Conservation (phyloP, 2,888 invertebrate species). For the Eupeodes luniger region DNA sequence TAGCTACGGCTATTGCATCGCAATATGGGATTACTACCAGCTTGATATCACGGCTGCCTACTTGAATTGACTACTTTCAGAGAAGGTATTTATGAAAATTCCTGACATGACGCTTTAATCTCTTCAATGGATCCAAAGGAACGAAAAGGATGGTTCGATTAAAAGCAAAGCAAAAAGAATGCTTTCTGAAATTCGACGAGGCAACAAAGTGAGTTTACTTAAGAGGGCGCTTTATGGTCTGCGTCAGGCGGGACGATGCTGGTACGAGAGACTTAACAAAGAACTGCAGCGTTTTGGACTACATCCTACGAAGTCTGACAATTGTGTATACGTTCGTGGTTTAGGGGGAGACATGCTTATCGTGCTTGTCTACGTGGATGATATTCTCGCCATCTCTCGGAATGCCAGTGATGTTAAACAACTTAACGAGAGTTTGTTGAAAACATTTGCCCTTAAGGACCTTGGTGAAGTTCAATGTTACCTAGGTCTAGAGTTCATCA, state of each 20-base stretch:
- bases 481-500: slow-evolving; percentile 17
- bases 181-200: slow-evolving; percentile 6
- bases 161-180: too few relatives aligned
- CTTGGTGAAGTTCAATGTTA: slow-evolving; percentile 35
- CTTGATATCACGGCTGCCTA: too few relatives aligned
- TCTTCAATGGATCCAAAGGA: too few relatives aligned
- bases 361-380: slow-evolving; percentile 26
- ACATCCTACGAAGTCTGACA: slow-evolving; percentile 7
- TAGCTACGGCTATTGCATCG: too few relatives aligned
- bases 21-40: too few relatives aligned
- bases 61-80: too few relatives aligned
- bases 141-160: too few relatives aligned
- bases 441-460: background rate
- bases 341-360: slow-evolving; percentile 32
- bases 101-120: too few relatives aligned
- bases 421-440: background rate
- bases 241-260: slow-evolving; percentile 35
- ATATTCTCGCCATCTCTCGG: slow-evolving; percentile 5
- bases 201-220: slow-evolving; percentile 22
- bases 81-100: too few relatives aligned
- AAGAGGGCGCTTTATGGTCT: slow-evolving; percentile 36
- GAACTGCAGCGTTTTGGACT: slow-evolving; percentile 17
- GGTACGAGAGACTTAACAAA: slow-evolving; percentile 21
- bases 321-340: slow-evolving; percentile 28
- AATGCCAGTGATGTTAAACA: background rate